Conservation (phyloP, 2,888 invertebrate species). For the Nephrotoma guestfalica region DNA sequence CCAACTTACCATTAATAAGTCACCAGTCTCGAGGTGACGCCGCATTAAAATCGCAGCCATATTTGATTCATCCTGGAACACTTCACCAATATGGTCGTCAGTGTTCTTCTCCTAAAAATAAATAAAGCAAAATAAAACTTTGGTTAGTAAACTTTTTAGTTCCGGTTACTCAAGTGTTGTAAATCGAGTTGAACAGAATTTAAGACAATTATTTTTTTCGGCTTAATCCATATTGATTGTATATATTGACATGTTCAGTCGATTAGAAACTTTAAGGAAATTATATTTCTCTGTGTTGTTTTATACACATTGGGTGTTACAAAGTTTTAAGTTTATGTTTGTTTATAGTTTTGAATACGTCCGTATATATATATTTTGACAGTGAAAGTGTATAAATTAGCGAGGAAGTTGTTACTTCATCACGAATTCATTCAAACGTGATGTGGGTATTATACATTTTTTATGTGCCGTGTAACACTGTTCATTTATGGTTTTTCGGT, state of each 20-base stretch:
- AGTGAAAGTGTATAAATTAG: background rate
- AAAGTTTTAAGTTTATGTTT: background rate
- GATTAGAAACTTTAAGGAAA: background rate
- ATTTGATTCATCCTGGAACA: slow-evolving; percentile 76
- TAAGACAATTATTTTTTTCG: background rate
- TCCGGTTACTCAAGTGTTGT: background rate
- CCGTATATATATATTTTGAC: background rate
- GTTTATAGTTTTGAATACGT: background rate
- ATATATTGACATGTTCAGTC: background rate
- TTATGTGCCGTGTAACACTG: background rate
- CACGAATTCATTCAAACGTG: background rate
- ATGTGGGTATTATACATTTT: background rate
- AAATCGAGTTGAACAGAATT: background rate
- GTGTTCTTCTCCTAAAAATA: slow-evolving; percentile 34
- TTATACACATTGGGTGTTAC: background rate
- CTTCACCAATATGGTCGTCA: slow-evolving; percentile 54
- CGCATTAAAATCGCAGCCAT: slow-evolving; percentile 78
- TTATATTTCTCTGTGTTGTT: background rate
- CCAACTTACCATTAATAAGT: slow-evolving; percentile 66
- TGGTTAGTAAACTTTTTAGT: background rate
- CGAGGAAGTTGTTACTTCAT: background rate
- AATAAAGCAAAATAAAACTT: slow-evolving; percentile 19
- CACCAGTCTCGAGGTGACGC: slow-evolving; percentile 61
- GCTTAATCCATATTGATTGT: background rate
- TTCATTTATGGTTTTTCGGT: background rate